Evolutionary conservation across 2,888 invertebrate genomes (phyloP).

Genomic region (Doris montereyensis): DNA sequence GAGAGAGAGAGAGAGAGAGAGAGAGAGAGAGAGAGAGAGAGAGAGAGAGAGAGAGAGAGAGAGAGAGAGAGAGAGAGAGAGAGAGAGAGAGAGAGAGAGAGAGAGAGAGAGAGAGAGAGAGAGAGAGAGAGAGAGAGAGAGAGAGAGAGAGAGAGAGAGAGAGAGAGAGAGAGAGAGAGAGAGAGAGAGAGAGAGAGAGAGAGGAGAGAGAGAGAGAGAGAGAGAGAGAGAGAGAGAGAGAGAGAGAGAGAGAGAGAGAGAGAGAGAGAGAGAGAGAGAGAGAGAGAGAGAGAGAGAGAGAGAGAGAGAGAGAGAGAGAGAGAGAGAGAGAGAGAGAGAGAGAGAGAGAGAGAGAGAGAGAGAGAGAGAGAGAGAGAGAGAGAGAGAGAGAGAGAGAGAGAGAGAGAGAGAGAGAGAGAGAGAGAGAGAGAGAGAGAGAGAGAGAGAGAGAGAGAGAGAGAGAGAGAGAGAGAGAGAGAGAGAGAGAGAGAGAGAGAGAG

Average conservation of each 20-base stretch:
- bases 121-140: background rate
- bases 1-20: constrained; percentile 20
- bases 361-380: no score
- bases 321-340: no score
- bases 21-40: constrained; percentile 15
- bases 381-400: no score
- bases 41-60: constrained; percentile 22
- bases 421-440: no score
- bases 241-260: constrained; percentile 7
- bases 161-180: constrained; percentile 9
- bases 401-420: no score
- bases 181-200: background rate
- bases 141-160: background rate
- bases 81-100: constrained; percentile 1
- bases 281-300: constrained; percentile 21
- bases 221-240: background rate
- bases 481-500: no score
- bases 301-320: background rate
- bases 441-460: no score
- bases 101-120: constrained; percentile 10
- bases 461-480: no score
- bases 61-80: constrained; percentile 18
- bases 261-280: constrained; percentile 34
- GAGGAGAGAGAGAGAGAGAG: constrained; percentile 12
- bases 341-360: no score